Evolutionary conservation across 2,113 vertebrate genomes (phyloP), one percentile per base, ranked within the genome.

Genomic region (Peucedramus taeniatus): DNA sequence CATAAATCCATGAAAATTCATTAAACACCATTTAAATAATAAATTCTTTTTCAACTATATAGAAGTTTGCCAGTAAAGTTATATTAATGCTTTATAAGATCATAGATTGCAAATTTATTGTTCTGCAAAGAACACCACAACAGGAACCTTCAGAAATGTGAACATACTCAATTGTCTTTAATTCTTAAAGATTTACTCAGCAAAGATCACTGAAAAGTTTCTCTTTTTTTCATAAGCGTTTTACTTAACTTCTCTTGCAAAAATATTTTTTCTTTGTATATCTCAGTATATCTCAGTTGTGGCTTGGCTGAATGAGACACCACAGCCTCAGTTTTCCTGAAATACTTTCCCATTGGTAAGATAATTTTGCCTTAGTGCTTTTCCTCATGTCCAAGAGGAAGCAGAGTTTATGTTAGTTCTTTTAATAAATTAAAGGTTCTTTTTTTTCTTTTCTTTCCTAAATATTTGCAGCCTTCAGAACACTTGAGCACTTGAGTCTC

Each of bases 331-430:
- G 39, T 88, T 93, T 96, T 95, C 92, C 85, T 93, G 79, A 90
- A 96, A 83, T 65, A 49, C 75, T 70, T 88, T 93, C 82, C 68
- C 85, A 49, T 65, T 93, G 84, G 70, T 88, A 66, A 86, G 82
- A 90, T 59, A 74, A 80, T 90, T 90, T 88, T 89, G 63, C 70
- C 71, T 91, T 51, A 56, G 42, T 87, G 69, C 57, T 91, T 94
- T 94, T 94, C 49, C 78, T 96, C 78, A 80, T 47, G 75, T 86
- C 75, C 87, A 94, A 93, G 63, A 94, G 85, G 94, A 95, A 95
- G 79, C 11, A 88, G 59, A 88, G 53, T 85, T 97, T 95, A 88
- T 80, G 63, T 50, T 86, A 54, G 54, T 18, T 81, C 90, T 91
- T 88, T 63, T 69, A 83, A 93, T 91, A 94, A 89, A 69, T 80